phyloP scores from a whole-genome alignment of 2,888 invertebrate species.

The Oscheius myriophilus region DNA sequence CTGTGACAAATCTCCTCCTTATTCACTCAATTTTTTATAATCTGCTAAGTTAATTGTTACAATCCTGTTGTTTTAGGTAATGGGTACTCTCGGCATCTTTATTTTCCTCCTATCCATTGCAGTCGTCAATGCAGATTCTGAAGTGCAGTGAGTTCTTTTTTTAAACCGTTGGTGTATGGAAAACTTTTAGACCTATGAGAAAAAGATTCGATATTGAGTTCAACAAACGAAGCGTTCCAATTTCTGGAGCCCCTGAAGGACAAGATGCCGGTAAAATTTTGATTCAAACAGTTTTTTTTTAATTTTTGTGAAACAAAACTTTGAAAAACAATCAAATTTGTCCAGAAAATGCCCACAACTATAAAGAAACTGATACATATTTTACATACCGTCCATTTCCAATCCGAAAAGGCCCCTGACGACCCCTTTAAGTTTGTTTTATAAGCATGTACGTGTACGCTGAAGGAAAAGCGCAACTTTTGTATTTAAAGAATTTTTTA shows the following conservation, averaged over 20 bases:
- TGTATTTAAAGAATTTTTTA: no score
- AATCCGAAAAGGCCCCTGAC: no score
- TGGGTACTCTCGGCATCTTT: conserved; percentile 15
- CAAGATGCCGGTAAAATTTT: background rate
- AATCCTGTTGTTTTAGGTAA: conserved; percentile 3
- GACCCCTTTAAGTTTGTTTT: no score
- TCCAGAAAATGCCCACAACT: no score
- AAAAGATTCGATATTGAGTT: conserved; percentile 15
- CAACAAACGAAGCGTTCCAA: conserved; percentile 10
- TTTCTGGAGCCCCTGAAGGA: conserved; percentile 15
- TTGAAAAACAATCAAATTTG: no score
- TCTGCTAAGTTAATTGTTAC: background rate
- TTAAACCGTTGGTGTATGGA: background rate
- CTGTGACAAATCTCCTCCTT: background rate
- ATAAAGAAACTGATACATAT: no score
- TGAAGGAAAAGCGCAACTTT: no score
- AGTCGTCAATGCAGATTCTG: conserved; percentile 2
- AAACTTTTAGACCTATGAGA: background rate
- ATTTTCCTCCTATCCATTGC: conserved; percentile 7
- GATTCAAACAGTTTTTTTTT: no score
- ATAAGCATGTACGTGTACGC: no score
- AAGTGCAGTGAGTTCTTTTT: conserved; percentile 9
- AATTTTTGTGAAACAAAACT: no score
- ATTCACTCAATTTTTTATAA: background rate
- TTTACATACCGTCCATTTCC: no score